Conservation (phyloP, 2,888 invertebrate genomes). For the Hydriomena furcata region DNA sequence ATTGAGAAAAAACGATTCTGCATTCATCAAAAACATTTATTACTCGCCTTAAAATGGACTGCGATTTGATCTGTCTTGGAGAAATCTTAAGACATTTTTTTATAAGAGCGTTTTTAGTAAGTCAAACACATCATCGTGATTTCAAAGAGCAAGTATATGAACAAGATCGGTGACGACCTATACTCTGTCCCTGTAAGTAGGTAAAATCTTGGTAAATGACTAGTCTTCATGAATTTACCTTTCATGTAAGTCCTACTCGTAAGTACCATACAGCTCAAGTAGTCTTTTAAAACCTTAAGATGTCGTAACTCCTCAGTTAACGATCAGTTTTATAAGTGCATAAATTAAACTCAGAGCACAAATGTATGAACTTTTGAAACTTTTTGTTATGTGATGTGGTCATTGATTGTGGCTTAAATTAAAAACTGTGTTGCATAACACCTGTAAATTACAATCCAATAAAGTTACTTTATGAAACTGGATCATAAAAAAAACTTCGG, state of each 20-base stretch:
- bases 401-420: conserved; percentile 13
- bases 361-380: conserved; percentile 39
- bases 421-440: neutral
- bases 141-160: too few species aligned
- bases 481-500: neutral
- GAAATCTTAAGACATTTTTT: too few species aligned
- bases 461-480: conserved; percentile 28
- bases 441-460: too few species aligned
- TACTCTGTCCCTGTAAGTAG: too few species aligned
- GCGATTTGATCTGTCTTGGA: too few species aligned
- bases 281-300: conserved; percentile 12
- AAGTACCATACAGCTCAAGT: neutral
- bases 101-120: too few species aligned
- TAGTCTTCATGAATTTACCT: neutral
- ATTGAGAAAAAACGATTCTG: too few species aligned
- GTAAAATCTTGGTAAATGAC: neutral
- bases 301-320: conserved; percentile 52
- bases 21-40: too few species aligned
- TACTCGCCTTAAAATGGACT: too few species aligned
- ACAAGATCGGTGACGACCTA: too few species aligned
- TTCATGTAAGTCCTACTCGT: too few species aligned
- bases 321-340: conserved; percentile 47
- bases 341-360: conserved; percentile 45
- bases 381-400: conserved; percentile 9
- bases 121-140: too few species aligned